Percentiles rank a stretch among this genome's conserved stretches.
These are phyloP conservation scores for Polyergus mexicanus DNA, from an alignment of 1,140 invertebrate species.

Conservation along the genomic window DNA sequence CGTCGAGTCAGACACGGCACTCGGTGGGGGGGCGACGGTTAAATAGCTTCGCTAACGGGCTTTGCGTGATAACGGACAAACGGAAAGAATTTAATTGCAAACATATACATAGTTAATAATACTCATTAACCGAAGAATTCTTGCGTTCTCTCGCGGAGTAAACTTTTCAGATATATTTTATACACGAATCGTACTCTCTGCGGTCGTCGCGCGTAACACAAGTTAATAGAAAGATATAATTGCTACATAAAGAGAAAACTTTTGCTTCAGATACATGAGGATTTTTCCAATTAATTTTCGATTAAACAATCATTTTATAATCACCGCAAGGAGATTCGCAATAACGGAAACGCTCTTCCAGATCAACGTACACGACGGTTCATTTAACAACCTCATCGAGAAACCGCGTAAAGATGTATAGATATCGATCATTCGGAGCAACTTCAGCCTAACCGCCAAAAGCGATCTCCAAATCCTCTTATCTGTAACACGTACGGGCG, in stretches of 20 bases:
- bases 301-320: constrained; percentile 1
- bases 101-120: neutral
- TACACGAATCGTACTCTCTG: neutral
- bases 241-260: neutral
- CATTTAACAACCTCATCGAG: neutral
- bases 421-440: neutral
- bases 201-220: neutral
- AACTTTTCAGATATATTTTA: constrained; percentile 18
- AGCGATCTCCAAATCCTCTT: constrained; percentile 59
- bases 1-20: constrained; percentile 25
- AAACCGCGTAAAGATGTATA: neutral
- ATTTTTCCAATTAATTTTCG: neutral
- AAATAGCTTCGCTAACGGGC: constrained; percentile 8
- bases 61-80: constrained; percentile 53
- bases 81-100: constrained; percentile 54
- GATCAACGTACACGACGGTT: constrained; percentile 6
- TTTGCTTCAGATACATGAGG: neutral
- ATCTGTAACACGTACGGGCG: constrained; percentile 17
- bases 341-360: neutral
- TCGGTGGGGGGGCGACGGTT: constrained; percentile 8
- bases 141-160: neutral
- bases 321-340: constrained; percentile 2
- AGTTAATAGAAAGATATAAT: neutral
- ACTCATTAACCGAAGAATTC: constrained; percentile 5
- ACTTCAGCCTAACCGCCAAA: neutral